Percentiles rank a stretch among this genome's conserved stretches.
phyloP scores from a whole-genome alignment of 2,113 vertebrate species.

The Microtus richardsoni region DNA sequence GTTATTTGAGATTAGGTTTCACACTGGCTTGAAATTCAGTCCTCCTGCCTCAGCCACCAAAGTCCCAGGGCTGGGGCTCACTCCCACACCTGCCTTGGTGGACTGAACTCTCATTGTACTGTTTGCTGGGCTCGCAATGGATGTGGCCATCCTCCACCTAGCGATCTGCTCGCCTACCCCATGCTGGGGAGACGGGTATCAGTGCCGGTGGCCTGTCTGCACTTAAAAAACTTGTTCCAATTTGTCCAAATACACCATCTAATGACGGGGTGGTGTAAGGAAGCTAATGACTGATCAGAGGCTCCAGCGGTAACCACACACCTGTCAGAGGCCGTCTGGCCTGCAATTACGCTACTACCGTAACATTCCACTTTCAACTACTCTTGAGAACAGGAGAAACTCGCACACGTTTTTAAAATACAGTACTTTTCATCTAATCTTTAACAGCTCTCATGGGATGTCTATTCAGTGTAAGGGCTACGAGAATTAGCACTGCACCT shows the following conservation, averaged over 20 bases:
- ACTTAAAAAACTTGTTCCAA: not conserved
- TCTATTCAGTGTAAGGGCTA: conserved; percentile 5
- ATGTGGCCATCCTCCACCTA: not conserved
- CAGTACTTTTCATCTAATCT: not conserved
- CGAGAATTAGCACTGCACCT: not conserved
- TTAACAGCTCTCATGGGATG: not conserved
- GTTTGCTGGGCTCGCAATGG: not conserved
- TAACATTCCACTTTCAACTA: conserved; percentile 6
- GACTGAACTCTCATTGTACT: not conserved
- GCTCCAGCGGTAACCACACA: not conserved
- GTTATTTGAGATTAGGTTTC: not conserved
- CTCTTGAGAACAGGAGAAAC: conserved; percentile 9
- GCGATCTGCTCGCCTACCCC: not conserved
- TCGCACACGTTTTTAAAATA: not conserved
- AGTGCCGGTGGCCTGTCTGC: not conserved
- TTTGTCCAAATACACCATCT: conserved; percentile 31
- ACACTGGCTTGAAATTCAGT: not conserved
- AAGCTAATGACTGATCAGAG: not conserved
- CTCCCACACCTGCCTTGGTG: not conserved
- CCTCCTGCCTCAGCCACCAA: no score
- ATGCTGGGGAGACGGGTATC: not conserved
- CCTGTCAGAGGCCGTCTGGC: not conserved
- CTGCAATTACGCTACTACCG: not conserved
- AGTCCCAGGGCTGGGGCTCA: not conserved
- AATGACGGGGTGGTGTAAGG: conserved; percentile 1